Conservation (phyloP, 2,113 vertebrate species). For the Falcunculus frontatus region DNA sequence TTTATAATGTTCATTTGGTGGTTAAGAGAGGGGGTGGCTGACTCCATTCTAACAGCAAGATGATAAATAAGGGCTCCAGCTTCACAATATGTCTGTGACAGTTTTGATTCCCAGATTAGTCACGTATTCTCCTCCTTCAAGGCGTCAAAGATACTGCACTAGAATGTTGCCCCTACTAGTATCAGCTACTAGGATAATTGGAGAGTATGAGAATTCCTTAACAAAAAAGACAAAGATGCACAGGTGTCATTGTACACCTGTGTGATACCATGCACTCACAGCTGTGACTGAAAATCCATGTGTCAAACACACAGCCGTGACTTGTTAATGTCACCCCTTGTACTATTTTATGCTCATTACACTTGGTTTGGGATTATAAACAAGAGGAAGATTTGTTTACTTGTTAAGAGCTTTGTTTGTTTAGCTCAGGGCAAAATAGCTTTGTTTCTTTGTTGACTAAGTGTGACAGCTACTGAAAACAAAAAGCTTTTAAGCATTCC, state of each 20-base stretch:
- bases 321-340: background rate
- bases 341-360: background rate
- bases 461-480: background rate
- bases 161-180: background rate
- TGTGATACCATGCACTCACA: background rate
- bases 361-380: background rate
- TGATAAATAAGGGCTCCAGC: background rate
- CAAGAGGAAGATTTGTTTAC: background rate
- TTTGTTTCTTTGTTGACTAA: background rate
- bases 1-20: background rate
- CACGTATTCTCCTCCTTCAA: background rate
- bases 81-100: fast-evolving
- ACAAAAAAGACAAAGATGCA: background rate
- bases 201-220: background rate
- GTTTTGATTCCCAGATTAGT: background rate
- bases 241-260: background rate
- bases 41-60: background rate
- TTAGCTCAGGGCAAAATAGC: background rate
- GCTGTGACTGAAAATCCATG: background rate
- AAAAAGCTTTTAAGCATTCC: background rate
- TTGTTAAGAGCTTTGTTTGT: background rate
- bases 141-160: background rate
- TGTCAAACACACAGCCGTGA: background rate
- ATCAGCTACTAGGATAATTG: background rate
- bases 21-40: background rate